Base-by-base conservation (phyloP, 2,888 invertebrate genomes). In the Tachina lurida region DNA sequence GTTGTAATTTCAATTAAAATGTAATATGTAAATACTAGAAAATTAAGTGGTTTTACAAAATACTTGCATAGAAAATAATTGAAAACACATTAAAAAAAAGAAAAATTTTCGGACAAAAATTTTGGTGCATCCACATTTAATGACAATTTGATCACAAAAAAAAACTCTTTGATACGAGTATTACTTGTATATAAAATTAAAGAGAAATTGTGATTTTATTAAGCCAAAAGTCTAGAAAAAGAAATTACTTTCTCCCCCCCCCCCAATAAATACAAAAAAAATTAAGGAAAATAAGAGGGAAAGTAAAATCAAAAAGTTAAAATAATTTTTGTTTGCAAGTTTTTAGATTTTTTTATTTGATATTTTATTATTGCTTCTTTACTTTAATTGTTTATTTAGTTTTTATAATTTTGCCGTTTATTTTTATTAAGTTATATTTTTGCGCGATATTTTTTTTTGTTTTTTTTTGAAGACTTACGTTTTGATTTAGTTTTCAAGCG, bases 291-390 rank as follows among this genome's bases (percentile, higher is more conserved):
- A 43, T 45, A 43, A 74, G 71, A 54, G 79, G 76, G 65, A 76
- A 71, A 73, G 62, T 47, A 74, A 74, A 60, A 49, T 49, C 52
- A 45, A 74, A 76, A 13, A 67, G n/a, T 41, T 58, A n/a, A 52
- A 56, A 56, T 63, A 47, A 47, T 65, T 54, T 81, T 58, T 62
- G 43, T 68, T 63, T 22, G 54, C 76, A 75, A 73, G 41, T 70
- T 17, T 65, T 41, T 13, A 63, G 49, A 13, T 67, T 39, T 74
- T 17, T 65, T 15, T 10, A 1, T 58, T 60, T 56, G 10, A 22
- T 58, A 47, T 74, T 19, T 45, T 68, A 15, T 63, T 74, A 22
- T 39, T 47, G 49, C 13, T 54, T 45, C 56, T 60, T 12, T 52
- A 45, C 3, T 63, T 62, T 19, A 13, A 41, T 67, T 49, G 43